phyloP scores from a whole-genome alignment of 2,888 invertebrate species.

The Campoplex capitator region DNA sequence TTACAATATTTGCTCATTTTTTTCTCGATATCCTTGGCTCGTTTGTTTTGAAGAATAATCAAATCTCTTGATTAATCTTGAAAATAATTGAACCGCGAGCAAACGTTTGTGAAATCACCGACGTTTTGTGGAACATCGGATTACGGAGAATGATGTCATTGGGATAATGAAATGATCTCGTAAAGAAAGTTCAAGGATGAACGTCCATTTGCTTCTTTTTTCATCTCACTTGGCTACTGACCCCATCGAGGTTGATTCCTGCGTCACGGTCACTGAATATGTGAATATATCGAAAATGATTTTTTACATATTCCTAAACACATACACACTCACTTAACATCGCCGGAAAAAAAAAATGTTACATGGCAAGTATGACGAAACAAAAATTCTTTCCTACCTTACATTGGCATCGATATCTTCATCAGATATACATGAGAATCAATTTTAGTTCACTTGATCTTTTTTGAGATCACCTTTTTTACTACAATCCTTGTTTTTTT shows the following conservation, averaged over 20 bases:
- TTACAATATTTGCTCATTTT: background rate
- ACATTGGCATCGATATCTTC: background rate
- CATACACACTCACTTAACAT: background rate
- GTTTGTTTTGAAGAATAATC: background rate
- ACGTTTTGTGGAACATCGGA: background rate
- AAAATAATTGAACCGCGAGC: background rate
- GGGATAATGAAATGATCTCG: background rate
- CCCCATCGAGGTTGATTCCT: conserved; percentile 25
- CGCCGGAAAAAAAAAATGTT: background rate
- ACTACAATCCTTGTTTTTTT: background rate
- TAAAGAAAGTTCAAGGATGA: background rate
- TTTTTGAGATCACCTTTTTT: background rate
- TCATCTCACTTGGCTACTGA: conserved; percentile 2
- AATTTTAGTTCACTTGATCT: background rate
- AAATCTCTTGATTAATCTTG: background rate
- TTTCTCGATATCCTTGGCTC: background rate
- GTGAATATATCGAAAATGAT: background rate
- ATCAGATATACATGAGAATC: background rate
- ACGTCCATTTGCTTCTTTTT: background rate
- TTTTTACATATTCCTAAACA: conserved; percentile 4
- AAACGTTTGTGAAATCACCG: background rate
- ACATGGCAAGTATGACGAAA: background rate
- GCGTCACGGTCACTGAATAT: conserved; percentile 35
- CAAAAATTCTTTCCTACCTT: background rate
- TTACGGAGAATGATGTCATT: background rate